Evolutionary conservation across 92 coral and sea anemone genomes (phyloP), one percentile per base, ranked within the genome.

Genomic region (Palythoa grandiflora): DNA sequence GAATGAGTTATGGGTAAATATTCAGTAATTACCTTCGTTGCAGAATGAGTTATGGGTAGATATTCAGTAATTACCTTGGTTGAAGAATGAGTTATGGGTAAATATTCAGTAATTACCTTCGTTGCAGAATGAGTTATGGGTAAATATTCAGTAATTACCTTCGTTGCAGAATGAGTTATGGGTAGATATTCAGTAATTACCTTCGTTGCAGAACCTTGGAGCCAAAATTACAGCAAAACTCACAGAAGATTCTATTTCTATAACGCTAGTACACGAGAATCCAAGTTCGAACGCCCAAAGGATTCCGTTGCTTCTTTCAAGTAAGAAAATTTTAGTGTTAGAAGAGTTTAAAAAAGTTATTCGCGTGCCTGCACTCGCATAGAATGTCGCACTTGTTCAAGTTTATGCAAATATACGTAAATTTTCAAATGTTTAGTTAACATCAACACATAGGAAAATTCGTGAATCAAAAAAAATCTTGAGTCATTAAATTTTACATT

Each of bases 241-340:
- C 92, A 92, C 60, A 93, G 93, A 65, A 89, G 84, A 75, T 81
- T 93, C 15, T 97, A 97, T 78, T 97, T 92, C 93, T 95, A 85
- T 88, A 97, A 97, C 77, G 91, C 92, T 51, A 95, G 88, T 60
- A 95, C 96, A 75, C 84, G 87, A 36, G 89, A 91, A 73, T 94
- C 99, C 12, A 94, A 85, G 70, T 97, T 76, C 63, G 98, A 95
- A 7, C 81, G 94, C 74, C 99, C 99, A 1, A 90, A 91, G 51
- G 96, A 93, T 28, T 93, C 98, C 0, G 90, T 94, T 13, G 94
- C 99, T 1, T 88, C 99, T 36, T 95, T 95, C 86, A 96, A 94
- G 99, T 97, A 40, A 35, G 50, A 44, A 44, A 4, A 44, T 44
- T 44, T 44, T 8, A 44, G 50, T 44, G 50, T 44, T 44, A 5